These are phyloP conservation scores for Suillia variegata DNA, from an alignment of 2,888 invertebrate species.

Conservation along the genomic window DNA sequence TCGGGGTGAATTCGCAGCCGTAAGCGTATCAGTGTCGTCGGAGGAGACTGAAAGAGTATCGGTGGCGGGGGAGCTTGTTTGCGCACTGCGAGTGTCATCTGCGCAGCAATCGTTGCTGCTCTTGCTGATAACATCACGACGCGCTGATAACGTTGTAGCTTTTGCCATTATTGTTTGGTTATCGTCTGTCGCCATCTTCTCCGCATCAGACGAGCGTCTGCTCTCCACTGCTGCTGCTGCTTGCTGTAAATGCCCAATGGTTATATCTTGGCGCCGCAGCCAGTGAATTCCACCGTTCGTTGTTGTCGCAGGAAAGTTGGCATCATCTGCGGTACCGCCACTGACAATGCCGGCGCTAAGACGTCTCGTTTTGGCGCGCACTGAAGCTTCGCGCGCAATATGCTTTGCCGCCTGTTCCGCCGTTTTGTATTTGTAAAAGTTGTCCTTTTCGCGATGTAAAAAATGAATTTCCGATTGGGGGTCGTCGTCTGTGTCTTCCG, in stretches of 20 bases:
- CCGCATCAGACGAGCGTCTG: conserved; percentile 13
- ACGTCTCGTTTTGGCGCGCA: conserved; percentile 36
- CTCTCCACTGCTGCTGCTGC: conserved; percentile 24
- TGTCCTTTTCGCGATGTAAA: conserved; percentile 51
- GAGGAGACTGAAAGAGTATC: conserved; percentile 5
- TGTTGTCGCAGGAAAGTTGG: conserved; percentile 39
- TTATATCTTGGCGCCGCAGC: conserved; percentile 47
- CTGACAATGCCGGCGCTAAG: conserved; percentile 29
- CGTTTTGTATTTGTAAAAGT: conserved; percentile 61
- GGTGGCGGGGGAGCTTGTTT: conserved; percentile 19
- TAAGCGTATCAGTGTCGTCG: conserved; percentile 22
- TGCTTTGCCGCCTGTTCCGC: conserved; percentile 48
- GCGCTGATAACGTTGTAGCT: conserved; percentile 2
- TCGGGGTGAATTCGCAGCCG: conserved; percentile 27
- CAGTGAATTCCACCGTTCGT: conserved; percentile 50
- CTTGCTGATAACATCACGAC: conserved; percentile 8
- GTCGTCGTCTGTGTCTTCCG: conserved; percentile 7
- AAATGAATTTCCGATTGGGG: conserved; percentile 16
- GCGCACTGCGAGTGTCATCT: conserved; percentile 17
- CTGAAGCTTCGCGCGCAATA: conserved; percentile 34
- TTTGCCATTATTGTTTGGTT: background rate
- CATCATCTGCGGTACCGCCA: conserved; percentile 8
- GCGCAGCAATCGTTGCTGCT: too few relatives aligned
- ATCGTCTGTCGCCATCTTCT: background rate
- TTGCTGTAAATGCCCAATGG: conserved; percentile 20